A percentile compares a stretch with the other conserved stretches of the same genome.
Evolutionary conservation across 2,113 vertebrate genomes (phyloP).

Genomic region (Vidua macroura): DNA sequence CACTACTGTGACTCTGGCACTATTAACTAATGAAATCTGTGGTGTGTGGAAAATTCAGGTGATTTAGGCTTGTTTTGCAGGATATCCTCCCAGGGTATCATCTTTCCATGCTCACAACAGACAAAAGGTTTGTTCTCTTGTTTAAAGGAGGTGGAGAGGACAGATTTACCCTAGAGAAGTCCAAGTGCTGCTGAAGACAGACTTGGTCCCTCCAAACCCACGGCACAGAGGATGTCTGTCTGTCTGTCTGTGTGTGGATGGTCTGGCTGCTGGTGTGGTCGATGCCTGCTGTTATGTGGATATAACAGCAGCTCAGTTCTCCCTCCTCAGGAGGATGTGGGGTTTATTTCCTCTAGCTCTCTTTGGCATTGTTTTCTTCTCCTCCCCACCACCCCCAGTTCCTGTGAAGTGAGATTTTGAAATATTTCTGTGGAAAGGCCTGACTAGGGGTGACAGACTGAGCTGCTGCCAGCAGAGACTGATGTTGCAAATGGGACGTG

Average conservation of each 20-base stretch:
- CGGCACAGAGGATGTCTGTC: background rate
- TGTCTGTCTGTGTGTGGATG: background rate
- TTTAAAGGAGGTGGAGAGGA: background rate
- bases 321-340: background rate
- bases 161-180: background rate
- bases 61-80: background rate
- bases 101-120: background rate
- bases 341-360: background rate
- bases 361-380: background rate
- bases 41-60: background rate
- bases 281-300: background rate
- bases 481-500: background rate
- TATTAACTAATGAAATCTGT: background rate
- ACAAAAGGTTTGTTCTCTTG: background rate
- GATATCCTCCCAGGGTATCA: background rate
- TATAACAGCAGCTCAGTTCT: background rate
- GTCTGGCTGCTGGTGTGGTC: background rate
- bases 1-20: background rate
- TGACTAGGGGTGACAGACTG: background rate
- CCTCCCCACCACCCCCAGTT: background rate
- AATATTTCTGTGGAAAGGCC: background rate
- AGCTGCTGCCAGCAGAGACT: background rate
- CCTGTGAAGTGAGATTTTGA: background rate
- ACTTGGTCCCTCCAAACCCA: rapidly evolving
- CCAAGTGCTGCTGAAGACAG: background rate